Evolutionary conservation across 2,113 vertebrate genomes (phyloP).

Genomic region (Lontra canadensis): DNA sequence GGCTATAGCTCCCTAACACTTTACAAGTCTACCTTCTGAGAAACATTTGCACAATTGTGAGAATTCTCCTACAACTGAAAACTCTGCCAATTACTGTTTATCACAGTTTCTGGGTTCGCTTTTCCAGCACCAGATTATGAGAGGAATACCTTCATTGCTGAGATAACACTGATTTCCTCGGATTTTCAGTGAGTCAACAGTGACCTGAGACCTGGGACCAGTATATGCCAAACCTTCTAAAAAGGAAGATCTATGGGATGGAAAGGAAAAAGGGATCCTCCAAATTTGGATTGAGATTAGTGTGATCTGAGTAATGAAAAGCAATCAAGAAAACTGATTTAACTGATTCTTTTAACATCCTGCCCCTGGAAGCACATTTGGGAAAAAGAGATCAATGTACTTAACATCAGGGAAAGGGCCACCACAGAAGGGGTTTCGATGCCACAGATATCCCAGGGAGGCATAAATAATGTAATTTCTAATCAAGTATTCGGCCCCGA

Average conservation of each 20-base stretch:
- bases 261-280: neutral
- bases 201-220: neutral
- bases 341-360: neutral
- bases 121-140: constrained; percentile 48
- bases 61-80: constrained; percentile 9
- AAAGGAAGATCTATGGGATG: neutral
- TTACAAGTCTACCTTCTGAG: neutral
- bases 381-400: neutral
- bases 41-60: neutral
- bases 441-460: neutral
- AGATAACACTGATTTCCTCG: neutral
- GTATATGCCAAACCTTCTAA: neutral
- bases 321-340: neutral
- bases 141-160: constrained; percentile 54
- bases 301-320: constrained; percentile 19
- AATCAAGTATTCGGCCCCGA: neutral
- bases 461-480: neutral
- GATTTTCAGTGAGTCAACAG: neutral
- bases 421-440: neutral
- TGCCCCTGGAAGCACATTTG: neutral
- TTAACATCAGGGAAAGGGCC: neutral
- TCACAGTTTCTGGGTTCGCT: constrained; percentile 38
- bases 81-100: constrained; percentile 62
- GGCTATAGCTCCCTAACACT: neutral
- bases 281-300: neutral